Conservation (phyloP, 1,140 invertebrate species). For the Panagrolaimus sp. region DNA sequence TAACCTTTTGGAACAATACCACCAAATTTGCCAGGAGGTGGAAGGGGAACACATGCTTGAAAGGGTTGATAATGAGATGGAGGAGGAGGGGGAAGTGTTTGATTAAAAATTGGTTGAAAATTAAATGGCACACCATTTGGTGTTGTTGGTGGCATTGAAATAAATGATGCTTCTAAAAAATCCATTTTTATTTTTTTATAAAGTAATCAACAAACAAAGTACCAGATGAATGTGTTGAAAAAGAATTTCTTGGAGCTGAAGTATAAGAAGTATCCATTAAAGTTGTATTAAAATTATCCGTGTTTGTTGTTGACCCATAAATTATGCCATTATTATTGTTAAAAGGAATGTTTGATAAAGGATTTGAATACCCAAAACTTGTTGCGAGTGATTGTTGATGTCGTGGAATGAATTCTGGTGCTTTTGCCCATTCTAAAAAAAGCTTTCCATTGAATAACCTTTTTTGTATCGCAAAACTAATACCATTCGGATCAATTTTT, state of each 20-base stretch:
- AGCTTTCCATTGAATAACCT: neutral
- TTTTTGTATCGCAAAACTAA: no score
- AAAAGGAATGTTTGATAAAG: neutral
- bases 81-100: neutral
- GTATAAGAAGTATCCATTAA: neutral
- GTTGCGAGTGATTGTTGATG: neutral
- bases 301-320: neutral
- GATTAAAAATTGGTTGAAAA: neutral
- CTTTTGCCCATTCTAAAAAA: constrained; percentile 1
- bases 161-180: neutral
- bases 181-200: neutral
- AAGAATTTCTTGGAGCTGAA: neutral
- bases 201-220: no score
- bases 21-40: neutral
- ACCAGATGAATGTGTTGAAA: neutral
- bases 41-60: neutral
- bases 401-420: neutral
- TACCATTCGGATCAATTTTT: neutral
- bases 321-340: neutral
- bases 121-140: neutral
- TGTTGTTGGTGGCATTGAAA: neutral
- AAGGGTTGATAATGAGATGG: neutral
- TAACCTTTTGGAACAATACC: constrained; percentile 23
- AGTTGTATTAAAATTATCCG: neutral
- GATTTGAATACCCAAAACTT: neutral